These are phyloP conservation scores for Aplodontia rufa DNA, from an alignment of 2,113 vertebrate genomes.

Conservation along the genomic window DNA sequence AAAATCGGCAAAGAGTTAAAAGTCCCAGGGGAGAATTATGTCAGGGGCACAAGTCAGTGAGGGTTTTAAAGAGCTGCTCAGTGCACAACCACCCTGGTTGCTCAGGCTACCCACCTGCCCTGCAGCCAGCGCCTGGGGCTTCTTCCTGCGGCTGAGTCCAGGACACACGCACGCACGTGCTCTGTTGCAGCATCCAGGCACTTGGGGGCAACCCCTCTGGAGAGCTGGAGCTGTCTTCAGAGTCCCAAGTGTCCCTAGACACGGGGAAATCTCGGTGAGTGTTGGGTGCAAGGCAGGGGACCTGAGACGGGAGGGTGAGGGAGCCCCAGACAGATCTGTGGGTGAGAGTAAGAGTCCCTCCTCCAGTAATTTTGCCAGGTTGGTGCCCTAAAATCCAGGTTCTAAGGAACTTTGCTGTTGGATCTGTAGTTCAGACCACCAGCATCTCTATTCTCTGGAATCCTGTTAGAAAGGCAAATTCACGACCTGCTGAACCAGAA, in stretches of 20 bases:
- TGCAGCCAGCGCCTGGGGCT: not conserved
- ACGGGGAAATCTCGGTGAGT: slow-evolving; percentile 55
- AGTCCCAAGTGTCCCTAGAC: not conserved
- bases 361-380: not conserved
- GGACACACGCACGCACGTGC: too few relatives aligned
- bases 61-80: not conserved
- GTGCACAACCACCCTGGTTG: not conserved
- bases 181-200: not conserved
- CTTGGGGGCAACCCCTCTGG: not conserved
- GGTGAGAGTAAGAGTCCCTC: not conserved
- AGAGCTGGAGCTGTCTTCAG: not conserved
- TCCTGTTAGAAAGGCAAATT: not conserved
- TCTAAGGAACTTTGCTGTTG: not conserved
- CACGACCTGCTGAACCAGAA: not conserved
- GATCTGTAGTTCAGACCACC: not conserved
- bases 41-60: not conserved
- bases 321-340: not conserved
- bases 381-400: not conserved
- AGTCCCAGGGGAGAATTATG: not conserved
- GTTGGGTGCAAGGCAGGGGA: not conserved
- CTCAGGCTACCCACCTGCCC: not conserved
- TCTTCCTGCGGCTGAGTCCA: too few relatives aligned
- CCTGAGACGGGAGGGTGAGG: not conserved
- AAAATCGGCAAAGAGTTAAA: not conserved
- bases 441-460: not conserved